Conservation (phyloP, 2,113 vertebrate species). For the Vulpes lagopus region DNA sequence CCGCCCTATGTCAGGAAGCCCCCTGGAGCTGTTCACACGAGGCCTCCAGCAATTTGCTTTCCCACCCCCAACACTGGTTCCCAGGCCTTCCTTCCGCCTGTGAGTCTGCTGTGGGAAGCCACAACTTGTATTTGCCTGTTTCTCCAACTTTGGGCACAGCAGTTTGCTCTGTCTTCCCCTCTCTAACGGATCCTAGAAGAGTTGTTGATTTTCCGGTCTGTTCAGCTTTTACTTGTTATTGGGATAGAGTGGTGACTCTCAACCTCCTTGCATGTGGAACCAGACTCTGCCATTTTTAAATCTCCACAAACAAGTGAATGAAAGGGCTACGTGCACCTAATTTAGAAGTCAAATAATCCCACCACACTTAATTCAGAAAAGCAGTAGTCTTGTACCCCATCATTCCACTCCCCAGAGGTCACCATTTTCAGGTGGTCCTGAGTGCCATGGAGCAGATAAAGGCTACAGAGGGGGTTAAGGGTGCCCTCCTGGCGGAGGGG, state of each 20-base stretch:
- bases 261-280: neutral
- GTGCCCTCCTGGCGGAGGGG: neutral
- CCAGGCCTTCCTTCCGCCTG: neutral
- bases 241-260: neutral
- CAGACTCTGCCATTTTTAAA: neutral
- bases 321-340: neutral
- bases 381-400: neutral
- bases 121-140: neutral
- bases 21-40: neutral
- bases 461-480: neutral
- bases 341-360: constrained; percentile 24
- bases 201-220: neutral
- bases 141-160: neutral
- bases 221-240: neutral
- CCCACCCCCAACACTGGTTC: neutral
- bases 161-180: neutral
- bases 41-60: neutral
- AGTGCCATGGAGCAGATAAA: neutral
- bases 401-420: neutral
- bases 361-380: neutral
- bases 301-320: neutral
- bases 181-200: neutral
- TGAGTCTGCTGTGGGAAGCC: neutral
- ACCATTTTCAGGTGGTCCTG: neutral
- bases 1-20: neutral